phyloP scores from a whole-genome alignment of 1,140 invertebrate genomes.

The Tetraneura akinire region DNA sequence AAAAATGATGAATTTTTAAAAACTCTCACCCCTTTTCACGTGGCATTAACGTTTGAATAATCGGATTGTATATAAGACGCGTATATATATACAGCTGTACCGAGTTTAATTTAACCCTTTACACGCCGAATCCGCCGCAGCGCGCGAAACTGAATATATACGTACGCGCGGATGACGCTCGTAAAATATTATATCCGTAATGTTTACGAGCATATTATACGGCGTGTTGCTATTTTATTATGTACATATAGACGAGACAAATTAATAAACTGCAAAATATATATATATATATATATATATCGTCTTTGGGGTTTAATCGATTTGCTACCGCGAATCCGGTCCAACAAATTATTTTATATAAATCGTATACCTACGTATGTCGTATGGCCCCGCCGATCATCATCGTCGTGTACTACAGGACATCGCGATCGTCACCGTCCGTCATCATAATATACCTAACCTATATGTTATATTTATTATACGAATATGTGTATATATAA shows the following conservation, averaged over 20 bases:
- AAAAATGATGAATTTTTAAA: conserved; percentile 24
- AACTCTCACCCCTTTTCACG: background rate
- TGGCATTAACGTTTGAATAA: conserved; percentile 28
- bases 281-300: too few species aligned
- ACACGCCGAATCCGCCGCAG: background rate
- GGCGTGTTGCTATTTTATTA: background rate
- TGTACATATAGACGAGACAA: background rate
- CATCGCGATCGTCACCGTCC: too few species aligned
- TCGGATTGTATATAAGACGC: conserved; percentile 27
- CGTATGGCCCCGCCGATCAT: background rate
- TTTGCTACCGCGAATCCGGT: background rate
- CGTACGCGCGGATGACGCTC: background rate
- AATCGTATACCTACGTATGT: background rate
- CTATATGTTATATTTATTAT: too few species aligned
- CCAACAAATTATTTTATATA: too few species aligned
- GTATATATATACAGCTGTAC: conserved; percentile 24
- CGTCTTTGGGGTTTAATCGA: background rate
- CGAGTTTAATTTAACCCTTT: conserved; percentile 19
- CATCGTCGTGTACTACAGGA: background rate
- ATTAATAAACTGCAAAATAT: background rate
- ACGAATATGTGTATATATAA: too few species aligned
- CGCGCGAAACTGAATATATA: too few species aligned
- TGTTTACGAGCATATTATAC: background rate
- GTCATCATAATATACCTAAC: too few species aligned
- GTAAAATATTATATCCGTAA: background rate